Conservation (phyloP, 2,888 invertebrate species). For the Notodonta dromedarius region DNA sequence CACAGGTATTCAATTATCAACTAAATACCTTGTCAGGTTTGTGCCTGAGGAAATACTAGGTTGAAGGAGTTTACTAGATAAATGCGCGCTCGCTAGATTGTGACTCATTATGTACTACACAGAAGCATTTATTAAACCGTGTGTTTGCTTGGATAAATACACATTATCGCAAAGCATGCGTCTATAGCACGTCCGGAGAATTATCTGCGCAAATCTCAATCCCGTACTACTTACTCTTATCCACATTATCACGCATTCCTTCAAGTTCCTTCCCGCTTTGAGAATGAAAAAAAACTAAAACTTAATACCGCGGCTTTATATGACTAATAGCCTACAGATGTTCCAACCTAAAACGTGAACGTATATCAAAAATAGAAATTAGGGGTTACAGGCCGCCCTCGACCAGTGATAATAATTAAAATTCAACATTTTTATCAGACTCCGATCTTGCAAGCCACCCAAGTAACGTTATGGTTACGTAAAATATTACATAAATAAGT, state of each 20-base stretch:
- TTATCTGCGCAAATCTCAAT: constrained; percentile 56
- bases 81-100: constrained; percentile 10
- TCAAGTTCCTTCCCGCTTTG: constrained; percentile 28
- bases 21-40: background rate
- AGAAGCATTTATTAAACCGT: constrained; percentile 39
- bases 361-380: constrained; percentile 77
- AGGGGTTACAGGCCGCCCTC: constrained; percentile 71
- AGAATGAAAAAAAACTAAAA: constrained; percentile 43
- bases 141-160: constrained; percentile 42
- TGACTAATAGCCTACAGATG: constrained; percentile 76
- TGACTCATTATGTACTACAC: constrained; percentile 26
- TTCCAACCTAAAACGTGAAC: constrained; percentile 42
- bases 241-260: constrained; percentile 50
- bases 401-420: constrained; percentile 75
- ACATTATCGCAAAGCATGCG: constrained; percentile 46
- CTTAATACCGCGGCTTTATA: constrained; percentile 61
- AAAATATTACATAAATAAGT: constrained; percentile 44
- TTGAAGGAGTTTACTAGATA: background rate
- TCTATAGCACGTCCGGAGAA: constrained; percentile 57
- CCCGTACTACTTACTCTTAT: constrained; percentile 38
- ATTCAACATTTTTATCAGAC: constrained; percentile 62
- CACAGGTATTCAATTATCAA: background rate
- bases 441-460: constrained; percentile 71
- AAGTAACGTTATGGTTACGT: constrained; percentile 62
- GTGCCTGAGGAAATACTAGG: background rate